Evolutionary conservation across 2,113 vertebrate genomes (phyloP), one percentile per base, ranked within the genome.

Genomic region (Saccopteryx bilineata): DNA sequence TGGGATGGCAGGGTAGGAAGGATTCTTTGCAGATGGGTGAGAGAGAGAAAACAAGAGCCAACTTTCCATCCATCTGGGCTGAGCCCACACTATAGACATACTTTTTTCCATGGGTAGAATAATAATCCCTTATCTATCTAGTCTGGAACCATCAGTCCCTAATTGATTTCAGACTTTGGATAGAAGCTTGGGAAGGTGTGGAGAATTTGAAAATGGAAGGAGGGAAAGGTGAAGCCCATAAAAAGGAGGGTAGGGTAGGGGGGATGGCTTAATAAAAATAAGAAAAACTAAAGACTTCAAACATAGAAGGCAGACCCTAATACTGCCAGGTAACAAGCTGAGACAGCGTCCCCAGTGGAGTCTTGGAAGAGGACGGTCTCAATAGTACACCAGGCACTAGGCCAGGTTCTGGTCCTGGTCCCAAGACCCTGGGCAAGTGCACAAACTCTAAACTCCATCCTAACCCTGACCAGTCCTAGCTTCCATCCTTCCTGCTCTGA

Each of bases 61-160:
- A 96, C 72, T 94, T 95, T 94, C 68, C 79, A 95, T 87, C 66
- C 39, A 39, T 39, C 86, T 78, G 63, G 60, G 87, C 69, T 92
- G 33, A 91, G 56, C 75, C 79, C 75, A 91, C 61, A 94, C 81
- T 87, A 87, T 11, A 95, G 80, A 90, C 58, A 94, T 31, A 72
- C 7, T 96, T 97, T 97, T 95, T 97, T 96, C 91, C 81, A 95
- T 65, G 82, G 92, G 63, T 56, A 90, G 52, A 97, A 97, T 92
- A 96, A 96, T 89, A 90, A 96, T 93, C 54, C 91, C 88, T 94
- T 95, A 97, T 93, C 60, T 74, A 87, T 85, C 56, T 69, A 92
- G 85, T 82, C 52, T 97, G 90, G 93, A 95, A 90, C 54, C 87
- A 90, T 90, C 60, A 50, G 87, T 78, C 63, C 54, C 91, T 93